Conservation (phyloP, 2,113 vertebrate genomes). For the Brachionichthys hirsutus region DNA sequence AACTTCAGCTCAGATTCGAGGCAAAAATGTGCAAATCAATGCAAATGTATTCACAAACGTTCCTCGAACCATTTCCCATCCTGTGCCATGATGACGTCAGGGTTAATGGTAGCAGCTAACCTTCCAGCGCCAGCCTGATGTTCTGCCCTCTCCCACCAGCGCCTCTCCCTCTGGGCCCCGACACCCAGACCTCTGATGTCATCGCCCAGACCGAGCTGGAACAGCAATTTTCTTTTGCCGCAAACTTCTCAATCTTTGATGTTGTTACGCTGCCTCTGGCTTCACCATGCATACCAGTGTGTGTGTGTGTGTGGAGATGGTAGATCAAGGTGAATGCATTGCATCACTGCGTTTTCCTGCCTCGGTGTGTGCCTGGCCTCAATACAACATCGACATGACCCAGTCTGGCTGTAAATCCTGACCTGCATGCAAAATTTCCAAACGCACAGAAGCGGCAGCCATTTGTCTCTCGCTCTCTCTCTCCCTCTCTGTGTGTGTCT, state of each 20-base stretch:
- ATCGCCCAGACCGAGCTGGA: slow-evolving; percentile 43
- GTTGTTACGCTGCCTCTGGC: slow-evolving; percentile 48
- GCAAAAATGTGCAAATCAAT: slow-evolving; percentile 23
- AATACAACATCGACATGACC: slow-evolving; percentile 25
- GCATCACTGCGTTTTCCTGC: slow-evolving; percentile 2
- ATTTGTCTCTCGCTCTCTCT: neutral
- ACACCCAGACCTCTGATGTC: slow-evolving; percentile 55
- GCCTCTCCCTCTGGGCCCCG: slow-evolving; percentile 30
- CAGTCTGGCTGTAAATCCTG: slow-evolving; percentile 4
- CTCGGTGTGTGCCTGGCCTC: neutral
- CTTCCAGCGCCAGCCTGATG: slow-evolving; percentile 2
- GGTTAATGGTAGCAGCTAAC: slow-evolving; percentile 42
- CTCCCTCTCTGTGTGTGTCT: slow-evolving; percentile 3
- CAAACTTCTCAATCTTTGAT: slow-evolving; percentile 56
- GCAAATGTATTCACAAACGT: slow-evolving; percentile 45
- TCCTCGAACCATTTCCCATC: slow-evolving; percentile 25
- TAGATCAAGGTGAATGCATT: slow-evolving; percentile 29
- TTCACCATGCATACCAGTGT: slow-evolving; percentile 16
- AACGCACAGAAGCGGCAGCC: slow-evolving; percentile 1
- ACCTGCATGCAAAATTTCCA: slow-evolving; percentile 7
- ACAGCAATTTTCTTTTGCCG: slow-evolving; percentile 52
- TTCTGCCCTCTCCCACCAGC: slow-evolving; percentile 31
- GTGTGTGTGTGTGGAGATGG: slow-evolving; percentile 16
- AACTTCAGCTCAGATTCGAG: slow-evolving; percentile 23
- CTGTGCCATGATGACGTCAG: slow-evolving; percentile 47